A percentile compares a stretch with the other conserved stretches of the same genome.
These are phyloP conservation scores for Seriola quinqueradiata DNA, from an alignment of 2,113 vertebrate genomes.

Conservation along the genomic window DNA sequence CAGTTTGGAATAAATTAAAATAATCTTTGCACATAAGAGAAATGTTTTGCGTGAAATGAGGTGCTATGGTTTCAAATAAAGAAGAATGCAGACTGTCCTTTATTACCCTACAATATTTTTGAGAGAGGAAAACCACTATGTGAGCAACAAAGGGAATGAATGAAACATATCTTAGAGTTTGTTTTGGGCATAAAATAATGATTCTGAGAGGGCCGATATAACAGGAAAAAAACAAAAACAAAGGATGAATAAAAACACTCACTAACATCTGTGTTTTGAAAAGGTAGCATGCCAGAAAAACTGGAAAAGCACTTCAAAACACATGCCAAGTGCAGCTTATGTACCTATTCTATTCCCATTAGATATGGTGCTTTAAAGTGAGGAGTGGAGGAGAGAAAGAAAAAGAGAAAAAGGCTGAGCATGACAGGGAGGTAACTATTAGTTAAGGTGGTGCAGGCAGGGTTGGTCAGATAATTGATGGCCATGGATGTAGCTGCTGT, in stretches of 20 bases:
- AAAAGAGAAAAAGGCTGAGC: background rate
- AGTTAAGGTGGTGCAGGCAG: slow-evolving; percentile 60
- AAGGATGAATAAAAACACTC: slow-evolving; percentile 1
- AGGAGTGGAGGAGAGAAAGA: slow-evolving; percentile 10
- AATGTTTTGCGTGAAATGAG: background rate
- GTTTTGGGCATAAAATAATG: slow-evolving; percentile 50
- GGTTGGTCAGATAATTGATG: slow-evolving; percentile 73
- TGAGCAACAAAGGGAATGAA: slow-evolving; percentile 43
- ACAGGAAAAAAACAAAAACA: slow-evolving; percentile 12
- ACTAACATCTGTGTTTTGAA: slow-evolving; percentile 1
- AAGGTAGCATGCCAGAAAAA: background rate
- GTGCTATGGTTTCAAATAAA: background rate
- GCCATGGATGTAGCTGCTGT: slow-evolving; percentile 58
- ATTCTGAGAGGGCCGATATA: slow-evolving; percentile 26
- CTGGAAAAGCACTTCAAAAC: slow-evolving; percentile 10
- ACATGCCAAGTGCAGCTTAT: slow-evolving; percentile 18
- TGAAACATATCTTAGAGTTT: slow-evolving; percentile 25
- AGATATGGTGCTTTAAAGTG: slow-evolving; percentile 24
- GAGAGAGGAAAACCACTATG: slow-evolving; percentile 19
- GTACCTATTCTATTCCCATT: slow-evolving; percentile 37
- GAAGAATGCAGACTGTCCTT: slow-evolving; percentile 28
- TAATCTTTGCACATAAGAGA: background rate
- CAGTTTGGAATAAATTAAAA: slow-evolving; percentile 10
- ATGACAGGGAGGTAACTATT: slow-evolving; percentile 34
- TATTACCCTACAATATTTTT: slow-evolving; percentile 12